Conservation (phyloP, 2,888 invertebrate species). For the Eledona agricola region DNA sequence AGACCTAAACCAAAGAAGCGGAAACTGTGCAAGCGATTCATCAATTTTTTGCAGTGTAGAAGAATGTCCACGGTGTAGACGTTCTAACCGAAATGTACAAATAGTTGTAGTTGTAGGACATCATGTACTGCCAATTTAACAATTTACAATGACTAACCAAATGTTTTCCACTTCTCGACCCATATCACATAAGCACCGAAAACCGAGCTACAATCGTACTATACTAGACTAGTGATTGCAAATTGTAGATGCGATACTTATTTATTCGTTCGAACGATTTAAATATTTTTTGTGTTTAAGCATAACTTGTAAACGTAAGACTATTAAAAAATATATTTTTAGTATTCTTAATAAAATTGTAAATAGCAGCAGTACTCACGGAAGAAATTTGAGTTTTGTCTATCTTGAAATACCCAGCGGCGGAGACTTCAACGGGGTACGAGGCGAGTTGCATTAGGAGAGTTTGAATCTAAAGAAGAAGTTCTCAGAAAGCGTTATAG, state of each 20-base stretch:
- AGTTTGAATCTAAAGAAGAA: slow-evolving; percentile 48
- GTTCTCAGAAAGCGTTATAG: neutral
- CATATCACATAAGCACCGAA: too few species aligned
- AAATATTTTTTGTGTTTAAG: neutral
- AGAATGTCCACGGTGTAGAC: slow-evolving; percentile 54
- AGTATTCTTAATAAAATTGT: neutral
- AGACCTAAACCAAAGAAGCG: slow-evolving; percentile 62
- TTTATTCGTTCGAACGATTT: slow-evolving; percentile 4
- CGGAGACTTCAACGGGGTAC: slow-evolving; percentile 48
- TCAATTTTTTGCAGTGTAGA: slow-evolving; percentile 57
- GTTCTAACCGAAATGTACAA: too few species aligned
- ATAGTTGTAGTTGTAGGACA: too few species aligned
- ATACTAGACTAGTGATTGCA: too few species aligned
- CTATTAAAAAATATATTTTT: slow-evolving; percentile 10
- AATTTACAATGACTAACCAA: too few species aligned
- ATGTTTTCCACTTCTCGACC: too few species aligned
- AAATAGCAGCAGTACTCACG: slow-evolving; percentile 47
- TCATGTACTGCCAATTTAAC: too few species aligned
- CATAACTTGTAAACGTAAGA: neutral
- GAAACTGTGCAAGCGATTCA: slow-evolving; percentile 55
- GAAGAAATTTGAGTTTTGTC: slow-evolving; percentile 49
- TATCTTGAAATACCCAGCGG: slow-evolving; percentile 51
- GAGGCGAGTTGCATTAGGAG: slow-evolving; percentile 47
- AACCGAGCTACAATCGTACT: too few species aligned
- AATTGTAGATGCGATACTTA: slow-evolving; percentile 18